These are phyloP conservation scores for Arenicola marina DNA, from an alignment of 2,888 invertebrate species.

Conservation along the genomic window DNA sequence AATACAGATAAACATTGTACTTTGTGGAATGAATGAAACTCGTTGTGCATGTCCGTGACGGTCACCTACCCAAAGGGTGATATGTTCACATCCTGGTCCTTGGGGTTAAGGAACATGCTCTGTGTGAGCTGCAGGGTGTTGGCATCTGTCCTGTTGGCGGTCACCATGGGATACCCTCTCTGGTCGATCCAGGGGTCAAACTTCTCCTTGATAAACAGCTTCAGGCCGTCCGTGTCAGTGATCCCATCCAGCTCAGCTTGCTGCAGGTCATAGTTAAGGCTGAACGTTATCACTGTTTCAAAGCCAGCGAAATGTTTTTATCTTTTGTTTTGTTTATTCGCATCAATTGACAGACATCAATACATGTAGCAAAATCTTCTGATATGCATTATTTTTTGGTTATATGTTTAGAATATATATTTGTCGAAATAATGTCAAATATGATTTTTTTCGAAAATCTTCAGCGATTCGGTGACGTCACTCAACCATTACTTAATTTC, in stretches of 20 bases:
- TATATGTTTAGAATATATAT: background rate
- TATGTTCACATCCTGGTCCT: background rate
- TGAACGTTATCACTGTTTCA: background rate
- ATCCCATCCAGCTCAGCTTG: constrained; percentile 20
- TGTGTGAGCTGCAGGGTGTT: background rate
- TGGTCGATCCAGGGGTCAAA: constrained; percentile 28
- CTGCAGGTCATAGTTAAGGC: background rate
- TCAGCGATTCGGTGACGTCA: no score
- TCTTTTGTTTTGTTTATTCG: no score
- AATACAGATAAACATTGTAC: no score
- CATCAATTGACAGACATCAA: no score
- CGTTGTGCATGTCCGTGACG: no score
- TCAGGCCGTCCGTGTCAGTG: constrained; percentile 18
- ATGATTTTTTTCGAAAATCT: no score
- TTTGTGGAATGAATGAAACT: no score
- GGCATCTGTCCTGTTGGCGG: background rate
- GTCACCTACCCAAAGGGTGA: background rate
- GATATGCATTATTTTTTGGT: no score
- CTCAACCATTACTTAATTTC: no score
- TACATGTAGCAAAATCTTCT: no score
- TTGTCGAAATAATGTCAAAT: background rate
- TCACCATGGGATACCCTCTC: constrained; percentile 22
- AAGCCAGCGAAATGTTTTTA: no score
- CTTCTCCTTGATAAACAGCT: constrained; percentile 14
- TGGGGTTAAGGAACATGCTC: background rate